Base-by-base conservation (phyloP, 1,140 invertebrate species). In the Panagrolaimus sp. region DNA sequence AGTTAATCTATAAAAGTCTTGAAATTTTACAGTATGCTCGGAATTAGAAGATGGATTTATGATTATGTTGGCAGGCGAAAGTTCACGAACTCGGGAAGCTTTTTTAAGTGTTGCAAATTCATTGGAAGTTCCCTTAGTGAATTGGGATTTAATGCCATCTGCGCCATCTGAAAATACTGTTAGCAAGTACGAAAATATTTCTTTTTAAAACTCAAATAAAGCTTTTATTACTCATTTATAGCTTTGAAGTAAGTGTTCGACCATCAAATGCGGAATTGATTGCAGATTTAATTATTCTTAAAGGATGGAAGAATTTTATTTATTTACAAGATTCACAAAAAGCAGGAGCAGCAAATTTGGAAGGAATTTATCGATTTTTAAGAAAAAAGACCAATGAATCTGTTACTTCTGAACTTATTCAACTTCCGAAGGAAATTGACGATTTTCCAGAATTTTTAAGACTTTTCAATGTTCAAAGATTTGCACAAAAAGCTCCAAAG, bases 271-370 rank as follows among this genome's bases (percentile, higher is more conserved):
- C 75, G 32, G 76, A 81, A 73, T 65, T 82, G 6, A 43, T 82
- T 4, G 81, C 80, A 9, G 81, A 82, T 72, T 73, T 82, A 45
- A 78, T 82, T 24, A 44, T 82, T 32, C 69, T 83, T 26, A 82
- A 82, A 63, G 67, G 72, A 45, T 82, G 80, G 80, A 63, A 69
- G 12, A 74, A 77, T 62, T 65, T 82, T 28, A 74, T 82, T 48
- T 83, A 83, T 63, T 45, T 83, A 63, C 72, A 80, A 47, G 80
- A 82, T 68, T 67, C 62, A 43, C 45, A 78, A 24, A 75, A 80
- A 72, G 32, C 43, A 77, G 76, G 78, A 1, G 75, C 78, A 14
- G 68, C 78, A 68, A 80, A 78, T 44, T 38, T 78, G 28, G 72
- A 79, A 47, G 38, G 44, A 15, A 78, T 78, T 62, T 81, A 80